Percentiles rank a stretch among this genome's conserved stretches.
Evolutionary conservation across 30 jellyfish, hydroid and myxozoan species (phyloP).

Genomic region (Aurelia aurita): DNA sequence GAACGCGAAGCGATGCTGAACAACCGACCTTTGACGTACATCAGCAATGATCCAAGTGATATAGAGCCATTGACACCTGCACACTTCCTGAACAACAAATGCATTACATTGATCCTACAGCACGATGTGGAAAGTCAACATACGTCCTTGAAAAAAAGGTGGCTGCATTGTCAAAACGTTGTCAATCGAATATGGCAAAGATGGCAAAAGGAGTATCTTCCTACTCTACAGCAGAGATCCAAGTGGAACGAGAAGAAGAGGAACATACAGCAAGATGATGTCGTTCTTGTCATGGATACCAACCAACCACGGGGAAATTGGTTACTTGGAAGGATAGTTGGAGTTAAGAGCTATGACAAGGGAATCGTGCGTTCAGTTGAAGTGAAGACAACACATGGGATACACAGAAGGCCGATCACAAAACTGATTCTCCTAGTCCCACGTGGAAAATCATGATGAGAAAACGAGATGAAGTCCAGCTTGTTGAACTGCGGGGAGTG

Average conservation of each 20-base stretch:
- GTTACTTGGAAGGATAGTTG: slow-evolving; percentile 37
- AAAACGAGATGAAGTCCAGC: slow-evolving; percentile 46
- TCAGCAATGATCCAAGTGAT: slow-evolving; percentile 21
- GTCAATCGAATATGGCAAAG: neutral
- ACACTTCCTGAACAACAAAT: slow-evolving; percentile 3
- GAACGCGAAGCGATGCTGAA: slow-evolving; percentile 32
- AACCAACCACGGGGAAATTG: slow-evolving; percentile 44
- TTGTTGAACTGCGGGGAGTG: slow-evolving; percentile 57
- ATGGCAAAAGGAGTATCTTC: neutral
- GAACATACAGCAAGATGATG: slow-evolving; percentile 30
- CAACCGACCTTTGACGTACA: slow-evolving; percentile 41
- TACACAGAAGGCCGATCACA: slow-evolving; percentile 19
- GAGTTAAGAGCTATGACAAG: slow-evolving; percentile 27
- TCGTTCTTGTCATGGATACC: slow-evolving; percentile 32
- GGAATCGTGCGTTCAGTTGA: slow-evolving; percentile 41
- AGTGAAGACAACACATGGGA: slow-evolving; percentile 7
- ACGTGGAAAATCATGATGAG: no score
- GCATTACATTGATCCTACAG: slow-evolving; percentile 14
- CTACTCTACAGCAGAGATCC: slow-evolving; percentile 31
- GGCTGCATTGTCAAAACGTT: no score
- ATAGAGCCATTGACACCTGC: slow-evolving; percentile 42
- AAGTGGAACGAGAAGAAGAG: slow-evolving; percentile 35
- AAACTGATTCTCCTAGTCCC: slow-evolving; percentile 31
- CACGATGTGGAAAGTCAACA: slow-evolving; percentile 26
- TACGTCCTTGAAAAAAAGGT: no score